A percentile compares a stretch with the other conserved stretches of the same genome.
Conservation (phyloP, 2,113 vertebrate genomes). For the Actenoides lindsayi region DNA sequence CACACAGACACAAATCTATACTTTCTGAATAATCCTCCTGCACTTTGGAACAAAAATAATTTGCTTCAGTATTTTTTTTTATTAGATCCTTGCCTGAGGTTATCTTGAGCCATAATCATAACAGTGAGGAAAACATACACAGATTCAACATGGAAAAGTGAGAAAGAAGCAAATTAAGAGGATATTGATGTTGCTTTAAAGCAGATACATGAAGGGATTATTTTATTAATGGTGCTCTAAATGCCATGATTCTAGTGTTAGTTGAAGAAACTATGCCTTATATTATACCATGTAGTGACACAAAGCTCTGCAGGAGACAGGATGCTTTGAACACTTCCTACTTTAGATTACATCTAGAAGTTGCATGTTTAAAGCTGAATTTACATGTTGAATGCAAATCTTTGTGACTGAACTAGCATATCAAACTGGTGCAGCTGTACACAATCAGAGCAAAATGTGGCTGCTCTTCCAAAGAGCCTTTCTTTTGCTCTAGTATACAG, state of each 20-base stretch:
- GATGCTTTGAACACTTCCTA: conserved; percentile 28
- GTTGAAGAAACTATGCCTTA: conserved; percentile 37
- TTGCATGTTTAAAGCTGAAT: conserved; percentile 52
- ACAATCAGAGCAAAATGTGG: conserved; percentile 35
- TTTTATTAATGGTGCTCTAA: conserved; percentile 51
- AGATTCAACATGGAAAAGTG: background rate
- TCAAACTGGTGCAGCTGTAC: conserved; percentile 35
- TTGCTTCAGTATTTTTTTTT: background rate
- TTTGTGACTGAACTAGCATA: conserved; percentile 39
- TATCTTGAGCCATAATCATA: background rate
- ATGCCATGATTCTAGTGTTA: conserved; percentile 11
- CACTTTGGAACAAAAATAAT: background rate
- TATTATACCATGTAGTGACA: background rate
- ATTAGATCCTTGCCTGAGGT: background rate
- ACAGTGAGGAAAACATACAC: background rate
- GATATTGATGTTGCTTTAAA: background rate
- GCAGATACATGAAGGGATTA: background rate
- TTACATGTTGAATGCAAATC: conserved; percentile 27
- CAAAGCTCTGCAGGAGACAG: conserved; percentile 31
- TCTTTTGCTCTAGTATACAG: background rate
- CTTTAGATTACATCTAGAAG: conserved; percentile 21
- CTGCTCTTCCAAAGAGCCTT: background rate
- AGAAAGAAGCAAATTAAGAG: background rate
- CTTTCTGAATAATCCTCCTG: background rate
- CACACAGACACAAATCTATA: background rate